Evolutionary conservation across 2,113 vertebrate genomes (phyloP).

Genomic region (Ceratotherium simum): DNA sequence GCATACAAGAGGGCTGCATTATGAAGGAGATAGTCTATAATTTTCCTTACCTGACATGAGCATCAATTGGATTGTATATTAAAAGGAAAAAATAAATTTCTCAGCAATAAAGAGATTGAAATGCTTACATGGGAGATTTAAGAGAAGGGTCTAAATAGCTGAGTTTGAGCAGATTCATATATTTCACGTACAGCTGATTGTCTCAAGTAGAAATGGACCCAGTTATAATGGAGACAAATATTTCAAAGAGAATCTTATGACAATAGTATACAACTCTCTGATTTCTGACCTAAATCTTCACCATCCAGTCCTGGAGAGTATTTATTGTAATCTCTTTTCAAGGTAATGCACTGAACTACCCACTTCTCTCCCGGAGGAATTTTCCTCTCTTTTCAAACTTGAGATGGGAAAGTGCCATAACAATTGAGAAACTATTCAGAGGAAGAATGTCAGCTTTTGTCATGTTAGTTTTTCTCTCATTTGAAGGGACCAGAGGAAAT

Average conservation of each 20-base stretch:
- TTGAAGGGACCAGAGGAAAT: background rate
- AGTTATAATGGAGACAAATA: background rate
- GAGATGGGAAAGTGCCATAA: constrained; percentile 7
- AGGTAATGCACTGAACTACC: background rate
- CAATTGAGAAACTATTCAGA: constrained; percentile 34
- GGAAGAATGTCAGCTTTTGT: constrained; percentile 10
- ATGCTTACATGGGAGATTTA: background rate
- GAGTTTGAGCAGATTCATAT: background rate
- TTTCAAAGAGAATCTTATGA: constrained; percentile 33
- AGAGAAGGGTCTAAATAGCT: background rate
- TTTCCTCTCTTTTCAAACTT: constrained; percentile 1
- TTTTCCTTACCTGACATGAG: background rate
- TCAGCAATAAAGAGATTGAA: background rate
- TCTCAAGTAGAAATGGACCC: background rate
- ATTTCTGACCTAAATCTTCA: constrained; percentile 34
- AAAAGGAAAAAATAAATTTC: background rate
- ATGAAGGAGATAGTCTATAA: background rate
- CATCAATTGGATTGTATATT: background rate
- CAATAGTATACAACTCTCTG: background rate
- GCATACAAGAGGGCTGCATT: background rate
- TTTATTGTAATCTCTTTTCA: background rate
- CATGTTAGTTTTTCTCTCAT: constrained; percentile 51
- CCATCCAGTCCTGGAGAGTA: background rate
- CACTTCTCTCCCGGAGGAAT: background rate
- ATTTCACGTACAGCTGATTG: background rate